Evolutionary conservation across 2,888 invertebrate genomes (phyloP).

Genomic region (Horisme vitalbata): DNA sequence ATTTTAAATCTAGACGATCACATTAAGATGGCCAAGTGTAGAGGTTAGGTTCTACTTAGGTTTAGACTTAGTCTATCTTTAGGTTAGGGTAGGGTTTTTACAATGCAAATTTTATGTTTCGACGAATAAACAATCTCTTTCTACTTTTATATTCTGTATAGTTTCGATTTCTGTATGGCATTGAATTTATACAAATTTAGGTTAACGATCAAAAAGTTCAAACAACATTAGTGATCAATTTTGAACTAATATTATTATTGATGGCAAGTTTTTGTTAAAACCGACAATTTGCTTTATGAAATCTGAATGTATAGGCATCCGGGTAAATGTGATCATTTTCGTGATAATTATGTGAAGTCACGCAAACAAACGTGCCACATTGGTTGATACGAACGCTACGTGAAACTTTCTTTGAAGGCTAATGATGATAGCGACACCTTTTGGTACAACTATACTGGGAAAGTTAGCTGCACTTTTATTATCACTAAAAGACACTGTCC

Average conservation of each 20-base stretch:
- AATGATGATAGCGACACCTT: conserved; percentile 35
- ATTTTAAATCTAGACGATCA: no score
- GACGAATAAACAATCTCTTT: conserved; percentile 50
- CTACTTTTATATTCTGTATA: conserved; percentile 27
- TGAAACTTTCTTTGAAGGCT: conserved; percentile 41
- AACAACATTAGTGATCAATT: conserved; percentile 77
- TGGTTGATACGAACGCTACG: conserved; percentile 45
- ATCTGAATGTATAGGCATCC: conserved; percentile 65
- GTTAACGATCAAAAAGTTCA: conserved; percentile 66
- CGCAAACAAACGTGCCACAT: conserved; percentile 61
- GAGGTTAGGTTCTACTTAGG: no score
- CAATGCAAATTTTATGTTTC: conserved; percentile 76
- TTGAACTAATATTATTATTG: conserved; percentile 72
- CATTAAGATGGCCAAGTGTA: no score
- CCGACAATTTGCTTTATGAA: conserved; percentile 78
- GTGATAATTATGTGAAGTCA: conserved; percentile 74
- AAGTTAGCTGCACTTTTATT: no score
- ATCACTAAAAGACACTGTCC: no score
- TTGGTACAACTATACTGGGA: conserved; percentile 20
- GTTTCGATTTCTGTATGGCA: conserved; percentile 13
- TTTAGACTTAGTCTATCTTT: no score
- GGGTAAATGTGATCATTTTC: conserved; percentile 63
- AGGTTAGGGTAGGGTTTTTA: no score
- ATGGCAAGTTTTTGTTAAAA: conserved; percentile 72
- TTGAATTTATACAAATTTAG: conserved; percentile 39